Evolutionary conservation across 2,113 vertebrate species (phyloP).

Genomic region (Platycercus adscitus): DNA sequence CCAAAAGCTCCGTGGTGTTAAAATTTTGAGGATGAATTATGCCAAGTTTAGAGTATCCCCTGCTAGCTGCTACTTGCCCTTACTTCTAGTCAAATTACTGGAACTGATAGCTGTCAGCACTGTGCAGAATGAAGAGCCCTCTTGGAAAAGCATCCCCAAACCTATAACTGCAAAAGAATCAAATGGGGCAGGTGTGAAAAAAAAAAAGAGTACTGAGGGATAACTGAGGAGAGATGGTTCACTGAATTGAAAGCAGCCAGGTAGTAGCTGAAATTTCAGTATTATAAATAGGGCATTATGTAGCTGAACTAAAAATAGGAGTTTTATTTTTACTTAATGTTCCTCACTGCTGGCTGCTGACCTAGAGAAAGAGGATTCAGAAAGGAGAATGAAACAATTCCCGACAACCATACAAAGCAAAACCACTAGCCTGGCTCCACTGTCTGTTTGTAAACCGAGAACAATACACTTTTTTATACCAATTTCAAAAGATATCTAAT

Average conservation of each 20-base stretch:
- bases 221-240: conserved; percentile 1
- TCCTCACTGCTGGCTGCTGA: conserved; percentile 49
- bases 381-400: conserved; percentile 50
- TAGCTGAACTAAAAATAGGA: conserved; percentile 69
- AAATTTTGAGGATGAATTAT: neutral
- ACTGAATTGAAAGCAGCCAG: neutral
- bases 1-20: neutral
- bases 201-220: neutral
- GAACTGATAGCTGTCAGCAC: neutral
- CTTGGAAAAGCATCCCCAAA: conserved; percentile 2
- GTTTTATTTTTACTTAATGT: conserved; percentile 70
- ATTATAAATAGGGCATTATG: conserved; percentile 65
- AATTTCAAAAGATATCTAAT: neutral
- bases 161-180: neutral
- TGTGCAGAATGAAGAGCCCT: neutral
- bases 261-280: conserved; percentile 56
- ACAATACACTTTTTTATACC: neutral
- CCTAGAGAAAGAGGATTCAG: conserved; percentile 48
- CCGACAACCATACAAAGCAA: neutral
- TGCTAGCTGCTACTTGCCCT: neutral
- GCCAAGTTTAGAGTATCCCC: neutral
- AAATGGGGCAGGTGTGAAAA: neutral
- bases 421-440: neutral
- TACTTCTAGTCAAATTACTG: neutral
- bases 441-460: neutral